A percentile compares a stretch with the other conserved stretches of the same genome.
These are phyloP conservation scores for Pachypsylla venusta DNA, from an alignment of 1,140 invertebrate species.

Conservation along the genomic window DNA sequence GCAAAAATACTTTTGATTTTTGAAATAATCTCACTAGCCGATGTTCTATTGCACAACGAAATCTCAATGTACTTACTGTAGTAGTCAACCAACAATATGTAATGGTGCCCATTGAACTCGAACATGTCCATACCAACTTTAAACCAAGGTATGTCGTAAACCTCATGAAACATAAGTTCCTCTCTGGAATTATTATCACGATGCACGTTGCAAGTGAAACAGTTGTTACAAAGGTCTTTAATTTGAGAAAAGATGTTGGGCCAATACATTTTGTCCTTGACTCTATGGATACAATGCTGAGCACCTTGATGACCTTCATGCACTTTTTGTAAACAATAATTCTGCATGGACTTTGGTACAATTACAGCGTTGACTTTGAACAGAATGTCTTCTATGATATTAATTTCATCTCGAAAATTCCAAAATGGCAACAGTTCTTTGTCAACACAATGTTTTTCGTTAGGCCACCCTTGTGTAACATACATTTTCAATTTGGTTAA, in stretches of 20 bases:
- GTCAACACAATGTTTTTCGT: conserved; percentile 23
- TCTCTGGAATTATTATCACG: conserved; percentile 24
- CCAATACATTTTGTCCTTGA: conserved; percentile 26
- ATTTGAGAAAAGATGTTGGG: conserved; percentile 28
- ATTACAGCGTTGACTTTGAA: conserved; percentile 24
- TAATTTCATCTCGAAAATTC: conserved; percentile 26
- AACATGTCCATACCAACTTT: conserved; percentile 27
- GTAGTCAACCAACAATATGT: conserved; percentile 6
- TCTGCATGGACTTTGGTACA: conserved; percentile 18
- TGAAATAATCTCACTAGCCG: conserved; percentile 14
- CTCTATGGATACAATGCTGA: conserved; percentile 25
- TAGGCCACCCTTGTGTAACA: conserved; percentile 21
- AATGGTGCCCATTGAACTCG: background rate
- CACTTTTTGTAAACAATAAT: conserved; percentile 25
- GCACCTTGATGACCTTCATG: conserved; percentile 26
- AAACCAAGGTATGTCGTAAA: conserved; percentile 25
- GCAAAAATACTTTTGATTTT: background rate
- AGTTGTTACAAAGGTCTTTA: conserved; percentile 23
- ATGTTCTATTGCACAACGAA: conserved; percentile 8
- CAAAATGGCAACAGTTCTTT: conserved; percentile 23
- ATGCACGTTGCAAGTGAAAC: conserved; percentile 24
- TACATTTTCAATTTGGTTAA: conserved; percentile 17
- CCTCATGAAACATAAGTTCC: conserved; percentile 21
- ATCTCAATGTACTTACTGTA: conserved; percentile 19
- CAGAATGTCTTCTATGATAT: conserved; percentile 26